Evolutionary conservation across 2,113 vertebrate species (phyloP).

Genomic region (Cercocebus atys): DNA sequence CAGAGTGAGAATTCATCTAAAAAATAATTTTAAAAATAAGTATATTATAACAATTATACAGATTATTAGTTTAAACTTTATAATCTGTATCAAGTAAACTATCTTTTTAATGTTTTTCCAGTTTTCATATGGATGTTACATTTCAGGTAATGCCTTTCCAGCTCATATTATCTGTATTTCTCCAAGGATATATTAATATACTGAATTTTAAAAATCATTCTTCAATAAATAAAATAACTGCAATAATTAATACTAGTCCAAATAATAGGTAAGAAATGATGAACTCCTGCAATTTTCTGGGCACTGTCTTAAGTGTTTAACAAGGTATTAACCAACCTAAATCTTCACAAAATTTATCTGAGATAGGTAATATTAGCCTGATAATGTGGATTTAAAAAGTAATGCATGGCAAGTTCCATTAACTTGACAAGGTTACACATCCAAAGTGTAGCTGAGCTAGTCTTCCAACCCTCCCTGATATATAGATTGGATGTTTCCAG

Average conservation of each 20-base stretch:
- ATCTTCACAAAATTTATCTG: not conserved
- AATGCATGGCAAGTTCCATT: not conserved
- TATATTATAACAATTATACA: not conserved
- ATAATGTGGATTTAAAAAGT: not conserved
- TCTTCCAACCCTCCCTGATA: not conserved
- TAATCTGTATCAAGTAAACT: not conserved
- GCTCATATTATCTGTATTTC: not conserved
- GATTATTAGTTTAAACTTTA: not conserved
- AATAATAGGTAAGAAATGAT: not conserved
- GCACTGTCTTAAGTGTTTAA: not conserved
- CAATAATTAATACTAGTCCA: not conserved
- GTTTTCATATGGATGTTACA: not conserved
- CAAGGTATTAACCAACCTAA: not conserved
- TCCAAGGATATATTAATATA: not conserved
- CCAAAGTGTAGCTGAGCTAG: not conserved
- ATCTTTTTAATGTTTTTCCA: not conserved
- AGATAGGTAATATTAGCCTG: not conserved
- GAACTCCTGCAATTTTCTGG: not conserved
- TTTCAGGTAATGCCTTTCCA: not conserved
- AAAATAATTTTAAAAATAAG: too few species aligned
- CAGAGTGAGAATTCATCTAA: too few species aligned
- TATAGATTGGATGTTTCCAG: not conserved
- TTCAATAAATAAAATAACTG: not conserved
- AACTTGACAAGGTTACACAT: not conserved
- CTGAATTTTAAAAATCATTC: not conserved